These are phyloP conservation scores for Drepanosiphum platanoidis DNA, from an alignment of 2,888 invertebrate genomes.

Conservation along the genomic window DNA sequence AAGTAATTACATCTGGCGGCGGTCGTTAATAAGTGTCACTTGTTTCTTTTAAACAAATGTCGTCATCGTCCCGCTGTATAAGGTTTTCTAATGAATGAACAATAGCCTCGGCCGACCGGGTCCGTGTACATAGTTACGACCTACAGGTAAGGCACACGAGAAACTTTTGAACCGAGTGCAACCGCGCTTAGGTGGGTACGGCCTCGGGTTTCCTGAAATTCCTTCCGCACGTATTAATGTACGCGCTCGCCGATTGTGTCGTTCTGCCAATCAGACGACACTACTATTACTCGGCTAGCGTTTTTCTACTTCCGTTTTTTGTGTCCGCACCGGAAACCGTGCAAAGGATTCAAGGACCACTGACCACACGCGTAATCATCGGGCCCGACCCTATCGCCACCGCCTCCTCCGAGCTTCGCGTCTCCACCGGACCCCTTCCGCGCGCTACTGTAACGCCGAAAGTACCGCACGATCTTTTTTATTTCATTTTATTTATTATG, in stretches of 20 bases:
- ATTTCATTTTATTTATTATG: background rate
- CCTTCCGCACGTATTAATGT: conserved; percentile 28
- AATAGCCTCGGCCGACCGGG: conserved; percentile 12
- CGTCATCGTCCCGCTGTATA: conserved; percentile 12
- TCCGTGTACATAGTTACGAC: background rate
- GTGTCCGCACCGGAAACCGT: conserved; percentile 61
- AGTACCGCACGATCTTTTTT: conserved; percentile 57
- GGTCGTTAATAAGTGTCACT: conserved; percentile 60
- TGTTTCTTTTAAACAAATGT: conserved; percentile 58
- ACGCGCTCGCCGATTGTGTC: conserved; percentile 46
- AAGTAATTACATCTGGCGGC: conserved; percentile 29
- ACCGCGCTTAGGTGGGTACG: background rate
- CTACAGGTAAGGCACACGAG: conserved; percentile 47
- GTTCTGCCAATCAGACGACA: conserved; percentile 60
- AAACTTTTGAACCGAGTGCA: conserved; percentile 28
- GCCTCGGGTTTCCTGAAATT: conserved; percentile 52
- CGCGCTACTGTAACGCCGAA: background rate
- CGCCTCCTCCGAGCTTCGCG: conserved; percentile 49
- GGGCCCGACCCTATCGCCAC: conserved; percentile 43
- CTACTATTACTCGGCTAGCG: conserved; percentile 46
- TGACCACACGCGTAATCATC: conserved; percentile 61
- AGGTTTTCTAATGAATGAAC: conserved; percentile 57
- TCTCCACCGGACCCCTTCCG: conserved; percentile 57
- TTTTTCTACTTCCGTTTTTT: conserved; percentile 61
- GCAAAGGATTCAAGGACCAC: conserved; percentile 61